Percentiles rank a stretch among this genome's conserved stretches.
Conservation (phyloP, 2,113 vertebrate genomes). For the Mastomys coucha region DNA sequence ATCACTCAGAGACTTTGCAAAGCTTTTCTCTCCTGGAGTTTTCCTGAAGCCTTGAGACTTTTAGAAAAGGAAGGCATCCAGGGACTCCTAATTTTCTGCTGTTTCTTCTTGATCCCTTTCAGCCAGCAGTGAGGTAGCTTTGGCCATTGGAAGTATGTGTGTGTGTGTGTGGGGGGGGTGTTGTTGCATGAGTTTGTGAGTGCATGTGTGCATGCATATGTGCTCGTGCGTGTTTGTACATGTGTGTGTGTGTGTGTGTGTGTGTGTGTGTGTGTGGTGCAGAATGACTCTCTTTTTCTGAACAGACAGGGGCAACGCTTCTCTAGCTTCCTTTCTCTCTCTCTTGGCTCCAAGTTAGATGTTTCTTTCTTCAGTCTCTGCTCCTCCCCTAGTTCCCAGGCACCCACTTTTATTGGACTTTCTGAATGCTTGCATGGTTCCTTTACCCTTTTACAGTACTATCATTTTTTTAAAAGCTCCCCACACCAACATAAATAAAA, state of each 20-base stretch:
- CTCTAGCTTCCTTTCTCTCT: background rate
- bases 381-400: background rate
- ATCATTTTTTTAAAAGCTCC: background rate
- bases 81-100: background rate
- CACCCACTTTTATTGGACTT: background rate
- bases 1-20: conserved; percentile 6
- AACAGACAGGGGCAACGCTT: background rate
- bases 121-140: background rate
- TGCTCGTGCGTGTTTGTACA: too few species aligned
- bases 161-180: background rate
- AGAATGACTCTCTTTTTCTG: background rate
- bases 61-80: background rate
- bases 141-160: background rate
- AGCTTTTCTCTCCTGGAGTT: conserved; percentile 10
- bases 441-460: background rate
- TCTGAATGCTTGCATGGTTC: background rate
- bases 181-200: background rate
- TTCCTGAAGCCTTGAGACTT: background rate
- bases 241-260: background rate
- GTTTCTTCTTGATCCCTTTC: background rate
- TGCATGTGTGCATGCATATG: background rate
- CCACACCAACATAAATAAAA: background rate
- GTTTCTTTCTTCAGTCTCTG: background rate
- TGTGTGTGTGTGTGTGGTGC: background rate
- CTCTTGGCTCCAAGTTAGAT: background rate